Conservation (phyloP, 2,113 vertebrate genomes). For the Nematolebias whitei region DNA sequence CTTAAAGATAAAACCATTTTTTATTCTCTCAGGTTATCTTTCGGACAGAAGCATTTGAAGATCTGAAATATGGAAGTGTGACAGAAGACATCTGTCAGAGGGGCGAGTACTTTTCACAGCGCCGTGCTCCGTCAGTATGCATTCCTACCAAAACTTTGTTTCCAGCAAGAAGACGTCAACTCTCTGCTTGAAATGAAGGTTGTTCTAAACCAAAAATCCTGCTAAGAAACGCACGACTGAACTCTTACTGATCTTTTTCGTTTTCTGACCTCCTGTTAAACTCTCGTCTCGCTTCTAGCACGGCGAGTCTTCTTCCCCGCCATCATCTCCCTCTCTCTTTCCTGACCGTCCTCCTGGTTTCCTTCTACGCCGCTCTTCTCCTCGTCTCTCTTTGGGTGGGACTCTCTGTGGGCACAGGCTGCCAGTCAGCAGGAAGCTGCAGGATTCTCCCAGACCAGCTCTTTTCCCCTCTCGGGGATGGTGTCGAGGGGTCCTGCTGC, state of each 20-base stretch:
- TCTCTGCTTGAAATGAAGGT: slow-evolving; percentile 11
- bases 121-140: background rate
- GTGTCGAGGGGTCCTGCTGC: slow-evolving; percentile 70
- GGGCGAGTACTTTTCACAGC: too few species aligned
- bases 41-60: too few species aligned
- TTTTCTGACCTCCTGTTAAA: slow-evolving; percentile 38
- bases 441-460: slow-evolving; percentile 61
- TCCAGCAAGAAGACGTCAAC: slow-evolving; percentile 20
- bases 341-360: slow-evolving; percentile 21
- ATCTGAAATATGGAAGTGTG: too few species aligned
- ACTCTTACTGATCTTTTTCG: background rate
- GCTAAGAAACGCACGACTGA: slow-evolving; percentile 17
- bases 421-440: slow-evolving; percentile 80
- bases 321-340: slow-evolving; percentile 37
- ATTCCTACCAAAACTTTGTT: background rate
- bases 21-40: too few species aligned
- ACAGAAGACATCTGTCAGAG: too few species aligned
- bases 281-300: slow-evolving; percentile 64
- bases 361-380: slow-evolving; percentile 19
- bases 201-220: slow-evolving; percentile 2
- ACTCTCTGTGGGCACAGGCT: slow-evolving; percentile 71
- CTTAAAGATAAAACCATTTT: too few species aligned
- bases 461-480: slow-evolving; percentile 81
- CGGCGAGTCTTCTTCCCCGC: slow-evolving; percentile 37
- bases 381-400: slow-evolving; percentile 55